These are phyloP conservation scores for Gandaritis pyraliata DNA, from an alignment of 2,888 invertebrate species.

Conservation along the genomic window DNA sequence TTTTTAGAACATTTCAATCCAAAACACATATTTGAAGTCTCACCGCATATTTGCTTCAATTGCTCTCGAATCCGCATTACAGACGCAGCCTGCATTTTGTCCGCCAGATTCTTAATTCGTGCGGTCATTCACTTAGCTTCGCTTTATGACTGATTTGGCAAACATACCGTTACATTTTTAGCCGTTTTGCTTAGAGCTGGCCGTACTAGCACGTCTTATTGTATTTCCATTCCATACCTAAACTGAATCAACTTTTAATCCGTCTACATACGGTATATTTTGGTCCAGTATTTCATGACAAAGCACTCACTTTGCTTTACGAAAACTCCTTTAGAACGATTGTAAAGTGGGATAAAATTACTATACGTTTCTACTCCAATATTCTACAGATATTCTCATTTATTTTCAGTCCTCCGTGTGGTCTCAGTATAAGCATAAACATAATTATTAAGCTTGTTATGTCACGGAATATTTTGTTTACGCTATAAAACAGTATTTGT, in stretches of 20 bases:
- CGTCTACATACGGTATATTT: neutral
- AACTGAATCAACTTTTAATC: neutral
- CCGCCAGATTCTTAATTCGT: constrained; percentile 42
- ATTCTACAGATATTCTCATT: too few relatives aligned
- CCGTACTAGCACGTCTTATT: neutral
- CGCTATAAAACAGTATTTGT: too few relatives aligned
- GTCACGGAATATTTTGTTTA: too few relatives aligned
- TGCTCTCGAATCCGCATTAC: constrained; percentile 39
- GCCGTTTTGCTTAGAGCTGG: constrained; percentile 44
- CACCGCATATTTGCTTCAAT: constrained; percentile 8
- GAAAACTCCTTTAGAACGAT: too few relatives aligned
- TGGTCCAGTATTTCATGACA: too few relatives aligned
- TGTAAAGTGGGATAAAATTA: too few relatives aligned
- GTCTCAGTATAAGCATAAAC: too few relatives aligned
- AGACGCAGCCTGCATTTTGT: constrained; percentile 42
- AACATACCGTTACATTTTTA: constrained; percentile 73
- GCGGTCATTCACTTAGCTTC: constrained; percentile 73
- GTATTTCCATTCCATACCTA: neutral
- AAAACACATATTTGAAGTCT: neutral
- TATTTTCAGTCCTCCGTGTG: too few relatives aligned
- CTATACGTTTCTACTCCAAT: too few relatives aligned
- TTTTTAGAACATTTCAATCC: neutral
- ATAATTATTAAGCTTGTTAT: too few relatives aligned
- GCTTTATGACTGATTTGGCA: constrained; percentile 69
- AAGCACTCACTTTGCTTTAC: too few relatives aligned